phyloP scores from a whole-genome alignment of 2,113 vertebrate species.

The Carassius auratus region DNA sequence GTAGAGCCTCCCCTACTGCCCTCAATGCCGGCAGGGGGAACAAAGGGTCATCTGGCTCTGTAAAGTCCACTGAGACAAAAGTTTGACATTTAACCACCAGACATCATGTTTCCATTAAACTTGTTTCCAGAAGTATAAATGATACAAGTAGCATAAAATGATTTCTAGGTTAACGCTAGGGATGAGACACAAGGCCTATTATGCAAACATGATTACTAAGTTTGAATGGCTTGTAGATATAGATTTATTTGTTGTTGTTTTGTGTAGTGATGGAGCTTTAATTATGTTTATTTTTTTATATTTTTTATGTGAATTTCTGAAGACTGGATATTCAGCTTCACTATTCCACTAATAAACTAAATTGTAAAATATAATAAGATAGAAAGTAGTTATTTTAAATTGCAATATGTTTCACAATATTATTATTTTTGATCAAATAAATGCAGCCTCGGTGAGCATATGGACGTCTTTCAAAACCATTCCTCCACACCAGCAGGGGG shows the following conservation, averaged over 20 bases:
- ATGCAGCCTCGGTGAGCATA: no score
- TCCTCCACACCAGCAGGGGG: conserved; percentile 67
- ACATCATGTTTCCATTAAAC: background rate
- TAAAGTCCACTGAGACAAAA: conserved; percentile 70
- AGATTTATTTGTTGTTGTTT: background rate
- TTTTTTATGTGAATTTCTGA: background rate
- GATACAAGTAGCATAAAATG: background rate
- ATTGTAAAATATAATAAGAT: background rate
- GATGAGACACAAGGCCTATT: background rate
- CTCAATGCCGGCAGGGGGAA: conserved; percentile 79
- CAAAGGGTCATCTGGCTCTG: conserved; percentile 74
- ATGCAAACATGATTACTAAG: background rate
- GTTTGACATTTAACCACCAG: conserved; percentile 15
- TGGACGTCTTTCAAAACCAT: no score
- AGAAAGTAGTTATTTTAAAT: background rate
- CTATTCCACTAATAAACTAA: no score
- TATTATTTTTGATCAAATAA: no score
- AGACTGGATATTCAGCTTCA: background rate
- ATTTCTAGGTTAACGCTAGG: background rate
- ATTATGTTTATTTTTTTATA: background rate
- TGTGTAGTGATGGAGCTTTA: background rate
- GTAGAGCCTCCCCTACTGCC: conserved; percentile 83
- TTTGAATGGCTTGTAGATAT: background rate
- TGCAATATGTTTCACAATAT: background rate
- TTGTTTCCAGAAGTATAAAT: background rate